Conservation (phyloP, 2,888 invertebrate species). For the Metopia argyrocephala region DNA sequence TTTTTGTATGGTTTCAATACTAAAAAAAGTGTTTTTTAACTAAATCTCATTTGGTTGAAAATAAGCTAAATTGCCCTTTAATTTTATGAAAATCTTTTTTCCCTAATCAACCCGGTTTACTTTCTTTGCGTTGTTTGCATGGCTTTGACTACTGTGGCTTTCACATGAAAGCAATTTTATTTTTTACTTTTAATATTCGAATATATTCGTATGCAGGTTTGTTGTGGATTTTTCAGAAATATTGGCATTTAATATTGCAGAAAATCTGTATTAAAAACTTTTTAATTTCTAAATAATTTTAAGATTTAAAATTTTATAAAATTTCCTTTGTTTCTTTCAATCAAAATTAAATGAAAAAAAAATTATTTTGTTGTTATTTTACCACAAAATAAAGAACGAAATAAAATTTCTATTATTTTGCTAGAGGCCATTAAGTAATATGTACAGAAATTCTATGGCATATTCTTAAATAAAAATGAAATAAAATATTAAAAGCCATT, state of each 20-base stretch:
- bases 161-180: too few species aligned
- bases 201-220: too few species aligned
- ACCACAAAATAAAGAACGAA: not conserved
- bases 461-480: not conserved
- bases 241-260: too few species aligned
- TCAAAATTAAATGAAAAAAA: not conserved
- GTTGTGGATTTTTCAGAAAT: too few species aligned
- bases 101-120: too few species aligned
- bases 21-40: not conserved
- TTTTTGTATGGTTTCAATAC: not conserved
- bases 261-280: too few species aligned
- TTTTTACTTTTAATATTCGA: too few species aligned
- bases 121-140: too few species aligned
- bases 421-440: not conserved
- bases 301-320: too few species aligned
- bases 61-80: too few species aligned
- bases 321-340: not conserved
- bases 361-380: not conserved
- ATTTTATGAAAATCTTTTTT: not conserved
- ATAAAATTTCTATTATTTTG: not conserved
- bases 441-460: not conserved
- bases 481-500: not conserved
- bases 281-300: too few species aligned
- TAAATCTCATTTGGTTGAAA: slow-evolving; percentile 32
- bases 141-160: too few species aligned